phyloP scores from a whole-genome alignment of 2,888 invertebrate genomes.

The Vanessa cardui region DNA sequence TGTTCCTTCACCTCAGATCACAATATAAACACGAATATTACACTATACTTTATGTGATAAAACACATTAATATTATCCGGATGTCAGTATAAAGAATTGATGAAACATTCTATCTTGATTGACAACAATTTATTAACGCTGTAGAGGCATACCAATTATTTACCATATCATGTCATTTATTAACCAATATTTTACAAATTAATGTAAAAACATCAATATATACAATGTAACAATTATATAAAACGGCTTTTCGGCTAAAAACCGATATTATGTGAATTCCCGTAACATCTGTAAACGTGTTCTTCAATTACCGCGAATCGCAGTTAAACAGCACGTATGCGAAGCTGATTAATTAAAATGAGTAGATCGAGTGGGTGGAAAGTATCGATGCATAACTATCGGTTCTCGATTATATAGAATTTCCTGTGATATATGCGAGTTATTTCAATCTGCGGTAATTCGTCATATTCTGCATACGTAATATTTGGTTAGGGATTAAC shows the following conservation, averaged over 20 bases:
- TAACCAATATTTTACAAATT: too few species aligned
- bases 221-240: too few species aligned
- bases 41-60: too few species aligned
- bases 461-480: slow-evolving; percentile 1
- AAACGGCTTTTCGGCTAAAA: slow-evolving; percentile 5
- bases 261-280: neutral
- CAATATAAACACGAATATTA: too few species aligned
- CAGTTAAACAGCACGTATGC: slow-evolving; percentile 23
- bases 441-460: slow-evolving; percentile 8
- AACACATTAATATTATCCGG: too few species aligned
- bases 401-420: slow-evolving; percentile 32
- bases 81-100: too few species aligned
- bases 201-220: too few species aligned
- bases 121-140: too few species aligned
- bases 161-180: too few species aligned
- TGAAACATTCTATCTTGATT: too few species aligned
- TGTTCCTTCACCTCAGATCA: too few species aligned
- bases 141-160: too few species aligned
- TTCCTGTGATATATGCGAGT: slow-evolving; percentile 21
- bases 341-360: slow-evolving; percentile 51
- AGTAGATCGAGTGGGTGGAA: slow-evolving; percentile 49
- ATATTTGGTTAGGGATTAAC: neutral
- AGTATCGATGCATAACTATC: slow-evolving; percentile 59
- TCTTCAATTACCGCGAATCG: slow-evolving; percentile 12
- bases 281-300: slow-evolving; percentile 3